Base-by-base conservation (phyloP, 1,140 invertebrate species). In the Zaprionus kolodkinae region DNA sequence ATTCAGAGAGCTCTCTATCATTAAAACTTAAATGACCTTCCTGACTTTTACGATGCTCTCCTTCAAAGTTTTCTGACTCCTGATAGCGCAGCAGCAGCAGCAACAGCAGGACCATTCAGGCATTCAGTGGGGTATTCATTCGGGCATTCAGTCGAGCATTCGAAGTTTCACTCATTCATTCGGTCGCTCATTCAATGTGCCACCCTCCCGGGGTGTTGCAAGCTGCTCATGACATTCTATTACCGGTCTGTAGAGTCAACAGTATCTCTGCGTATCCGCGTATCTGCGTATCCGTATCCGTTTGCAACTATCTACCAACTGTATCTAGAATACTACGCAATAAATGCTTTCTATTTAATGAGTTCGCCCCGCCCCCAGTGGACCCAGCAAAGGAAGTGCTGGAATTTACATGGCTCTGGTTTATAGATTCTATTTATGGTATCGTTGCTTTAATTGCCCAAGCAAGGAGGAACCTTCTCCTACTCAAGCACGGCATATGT, bases 281-380 rank as follows among this genome's bases (percentile, higher is more conserved):
- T 57, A 77, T 81, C 79, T 78, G 33, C 57, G 52, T 57, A 68
- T 60, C 30, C 45, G 36, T 54, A n/a, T 57, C 11, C 56, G 21
- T 38, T 76, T 67, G 21, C 52, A 80, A 72, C 65, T 85, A 83
- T 79, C 79, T 83, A 33, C 43, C 73, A 63, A 62, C 72, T 81
- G 70, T 87, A 87, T 88, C 84, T 81, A 74, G 81, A 89, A 89
- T 83, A 85, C 78, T 83, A 85, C 78, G 85, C 81, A 89, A 79
- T 88, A 89, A 88, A 88, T 88, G 81, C 85, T 88, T 88, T 88
- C 81, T 89, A 88, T 89, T 89, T 88, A 88, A 88, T 88, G 85
- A 88, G 85, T 81, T n/a, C 27, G 38, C 25, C 7, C 36, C 15
- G n/a, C n/a, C 30, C 15, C 21, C 21, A 21, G 21, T 21, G 21